These are phyloP conservation scores for Cricetomys ansorgei DNA, from an alignment of 2,113 vertebrate species.

Conservation along the genomic window DNA sequence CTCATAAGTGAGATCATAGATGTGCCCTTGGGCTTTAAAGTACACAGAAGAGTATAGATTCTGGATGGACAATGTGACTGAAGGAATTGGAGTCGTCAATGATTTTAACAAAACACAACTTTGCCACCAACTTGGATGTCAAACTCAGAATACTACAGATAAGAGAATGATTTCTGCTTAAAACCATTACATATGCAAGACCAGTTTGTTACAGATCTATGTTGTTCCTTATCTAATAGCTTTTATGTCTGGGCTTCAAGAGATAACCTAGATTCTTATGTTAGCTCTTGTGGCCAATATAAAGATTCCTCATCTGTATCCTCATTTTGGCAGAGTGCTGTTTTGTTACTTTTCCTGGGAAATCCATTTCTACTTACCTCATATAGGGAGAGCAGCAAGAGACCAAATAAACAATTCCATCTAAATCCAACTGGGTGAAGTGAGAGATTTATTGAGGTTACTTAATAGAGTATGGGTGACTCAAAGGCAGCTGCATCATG, in stretches of 20 bases:
- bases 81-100: background rate
- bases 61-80: background rate
- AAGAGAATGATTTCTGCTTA: background rate
- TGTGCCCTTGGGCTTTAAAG: background rate
- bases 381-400: background rate
- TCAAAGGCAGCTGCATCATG: background rate
- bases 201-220: background rate
- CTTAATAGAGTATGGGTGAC: background rate
- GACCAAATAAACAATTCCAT: background rate
- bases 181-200: background rate
- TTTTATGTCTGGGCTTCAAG: background rate
- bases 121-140: background rate
- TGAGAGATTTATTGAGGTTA: background rate
- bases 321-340: background rate
- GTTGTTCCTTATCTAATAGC: background rate
- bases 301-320: background rate
- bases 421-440: background rate
- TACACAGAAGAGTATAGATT: background rate
- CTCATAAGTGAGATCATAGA: background rate
- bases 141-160: background rate
- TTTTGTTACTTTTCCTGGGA: background rate
- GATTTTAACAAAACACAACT: background rate
- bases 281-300: background rate
- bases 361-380: background rate
- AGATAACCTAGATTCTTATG: background rate